Evolutionary conservation across 2,113 vertebrate genomes (phyloP).

Genomic region (Chauna torquata): DNA sequence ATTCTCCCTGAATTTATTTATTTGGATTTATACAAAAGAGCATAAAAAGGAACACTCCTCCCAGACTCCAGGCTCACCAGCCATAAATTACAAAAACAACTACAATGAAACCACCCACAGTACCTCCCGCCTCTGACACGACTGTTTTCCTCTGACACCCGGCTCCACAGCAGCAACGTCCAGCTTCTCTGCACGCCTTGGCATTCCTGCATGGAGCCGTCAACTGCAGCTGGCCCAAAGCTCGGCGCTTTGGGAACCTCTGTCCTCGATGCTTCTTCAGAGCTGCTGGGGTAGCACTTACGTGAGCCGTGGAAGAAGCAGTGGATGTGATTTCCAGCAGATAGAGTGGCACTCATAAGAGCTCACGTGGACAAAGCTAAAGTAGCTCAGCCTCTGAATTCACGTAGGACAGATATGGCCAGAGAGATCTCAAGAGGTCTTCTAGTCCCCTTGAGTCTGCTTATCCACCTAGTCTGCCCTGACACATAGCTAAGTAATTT

Average conservation of each 20-base stretch:
- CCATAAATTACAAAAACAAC: slow-evolving; percentile 59
- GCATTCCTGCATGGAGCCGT: background rate
- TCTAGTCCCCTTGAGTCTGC: background rate
- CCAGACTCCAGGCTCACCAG: slow-evolving; percentile 62
- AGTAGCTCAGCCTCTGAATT: background rate
- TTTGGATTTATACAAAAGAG: slow-evolving; percentile 69
- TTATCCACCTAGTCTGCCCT: background rate
- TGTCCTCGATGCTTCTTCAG: background rate
- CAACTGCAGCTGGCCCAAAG: background rate
- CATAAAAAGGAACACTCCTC: slow-evolving; percentile 65
- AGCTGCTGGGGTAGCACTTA: background rate
- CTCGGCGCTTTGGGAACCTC: background rate
- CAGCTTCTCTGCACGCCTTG: background rate
- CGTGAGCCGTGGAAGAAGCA: background rate
- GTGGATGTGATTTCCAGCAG: background rate
- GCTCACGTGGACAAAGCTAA: background rate
- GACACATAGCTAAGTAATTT: background rate
- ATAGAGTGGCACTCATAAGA: background rate
- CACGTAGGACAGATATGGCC: rapidly evolving
- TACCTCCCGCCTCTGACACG: background rate
- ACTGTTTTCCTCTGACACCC: slow-evolving; percentile 40
- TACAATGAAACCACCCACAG: slow-evolving; percentile 67
- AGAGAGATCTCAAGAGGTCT: background rate
- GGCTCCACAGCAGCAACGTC: background rate
- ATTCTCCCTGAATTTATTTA: slow-evolving; percentile 68